These are phyloP conservation scores for Margaritifera margaritifera DNA, from an alignment of 2,888 invertebrate genomes.

Conservation along the genomic window DNA sequence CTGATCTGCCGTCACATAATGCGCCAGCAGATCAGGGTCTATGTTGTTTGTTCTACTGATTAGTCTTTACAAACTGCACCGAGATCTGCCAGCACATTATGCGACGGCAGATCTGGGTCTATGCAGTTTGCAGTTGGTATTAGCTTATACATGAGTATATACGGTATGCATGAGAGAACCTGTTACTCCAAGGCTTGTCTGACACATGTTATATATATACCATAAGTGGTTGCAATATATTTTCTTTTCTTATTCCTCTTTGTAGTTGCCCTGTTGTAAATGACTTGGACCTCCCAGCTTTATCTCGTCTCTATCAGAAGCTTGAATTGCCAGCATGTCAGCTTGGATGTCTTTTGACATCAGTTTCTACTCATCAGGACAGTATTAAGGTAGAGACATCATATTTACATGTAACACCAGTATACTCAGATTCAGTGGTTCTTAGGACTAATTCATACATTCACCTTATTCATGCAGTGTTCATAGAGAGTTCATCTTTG, in stretches of 20 bases:
- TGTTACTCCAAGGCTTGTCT: too few species aligned
- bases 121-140: too few species aligned
- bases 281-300: constrained; percentile 41
- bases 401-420: neutral
- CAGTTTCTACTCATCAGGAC: constrained; percentile 8
- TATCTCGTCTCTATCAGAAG: constrained; percentile 39
- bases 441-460: neutral
- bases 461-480: too few species aligned
- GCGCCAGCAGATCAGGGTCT: too few species aligned
- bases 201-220: neutral
- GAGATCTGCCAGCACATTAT: too few species aligned
- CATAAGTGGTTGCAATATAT: neutral
- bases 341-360: constrained; percentile 46
- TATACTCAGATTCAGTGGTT: neutral
- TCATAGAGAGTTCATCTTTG: neutral
- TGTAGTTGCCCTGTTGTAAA: constrained; percentile 59
- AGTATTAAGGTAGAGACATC: constrained; percentile 12
- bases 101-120: too few species aligned
- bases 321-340: constrained; percentile 55
- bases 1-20: too few species aligned
- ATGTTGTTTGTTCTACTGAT: too few species aligned
- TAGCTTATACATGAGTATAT: too few species aligned
- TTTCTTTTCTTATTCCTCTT: constrained; percentile 4
- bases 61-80: too few species aligned
- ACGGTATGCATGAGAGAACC: too few species aligned